Evolutionary conservation across 2,797 vertebrate species (phyloP).

Genomic region (Meda fulgida): DNA sequence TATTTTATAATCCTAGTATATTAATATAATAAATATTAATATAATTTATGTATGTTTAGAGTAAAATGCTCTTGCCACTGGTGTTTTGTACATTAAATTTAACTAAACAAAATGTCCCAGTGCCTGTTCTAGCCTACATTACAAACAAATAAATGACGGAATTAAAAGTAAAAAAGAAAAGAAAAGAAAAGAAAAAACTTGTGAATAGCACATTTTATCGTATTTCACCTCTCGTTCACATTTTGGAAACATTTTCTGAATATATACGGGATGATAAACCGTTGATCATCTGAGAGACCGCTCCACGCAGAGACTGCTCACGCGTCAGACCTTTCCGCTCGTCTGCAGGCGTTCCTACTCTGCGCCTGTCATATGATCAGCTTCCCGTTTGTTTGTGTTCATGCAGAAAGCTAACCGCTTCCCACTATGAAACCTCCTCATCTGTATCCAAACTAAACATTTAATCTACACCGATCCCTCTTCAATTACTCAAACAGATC

Average conservation of each 20-base stretch:
- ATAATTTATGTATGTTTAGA: background rate
- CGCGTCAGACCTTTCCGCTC: background rate
- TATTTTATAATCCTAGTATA: background rate
- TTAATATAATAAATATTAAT: background rate
- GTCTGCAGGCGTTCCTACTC: constrained; percentile 17
- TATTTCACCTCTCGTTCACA: background rate
- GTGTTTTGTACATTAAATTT: too few species aligned
- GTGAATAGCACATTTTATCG: background rate
- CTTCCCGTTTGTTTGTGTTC: constrained; percentile 49
- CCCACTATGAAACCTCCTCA: constrained; percentile 25
- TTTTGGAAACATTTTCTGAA: too few species aligned
- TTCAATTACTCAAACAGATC: background rate
- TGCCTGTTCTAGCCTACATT: background rate
- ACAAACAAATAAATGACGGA: background rate
- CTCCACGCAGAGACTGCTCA: constrained; percentile 14
- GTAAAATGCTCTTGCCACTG: background rate
- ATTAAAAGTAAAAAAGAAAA: background rate
- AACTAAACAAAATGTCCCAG: background rate
- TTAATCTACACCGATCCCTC: background rate
- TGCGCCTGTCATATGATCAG: constrained; percentile 43
- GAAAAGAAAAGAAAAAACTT: background rate
- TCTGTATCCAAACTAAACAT: constrained; percentile 15
- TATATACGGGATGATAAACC: too few species aligned
- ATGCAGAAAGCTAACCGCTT: constrained; percentile 35
- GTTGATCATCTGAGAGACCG: background rate